Base-by-base conservation (phyloP, 2,113 vertebrate species). In the Pseudopipra pipra region DNA sequence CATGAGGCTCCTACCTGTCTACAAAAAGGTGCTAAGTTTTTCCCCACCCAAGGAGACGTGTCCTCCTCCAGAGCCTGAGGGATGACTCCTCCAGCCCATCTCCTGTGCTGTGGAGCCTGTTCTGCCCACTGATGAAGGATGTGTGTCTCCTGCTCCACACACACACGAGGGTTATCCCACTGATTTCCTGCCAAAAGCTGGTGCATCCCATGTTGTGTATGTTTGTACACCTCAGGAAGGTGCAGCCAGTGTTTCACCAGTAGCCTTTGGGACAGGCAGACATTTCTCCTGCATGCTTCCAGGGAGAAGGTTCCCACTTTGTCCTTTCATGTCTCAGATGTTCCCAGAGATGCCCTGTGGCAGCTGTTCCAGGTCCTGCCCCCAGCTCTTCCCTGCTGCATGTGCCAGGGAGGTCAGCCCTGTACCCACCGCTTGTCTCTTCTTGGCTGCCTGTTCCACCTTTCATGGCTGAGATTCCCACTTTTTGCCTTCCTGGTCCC, bases 131-230 rank as follows among this genome's bases (percentile, higher is more conserved):
- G 55, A 2, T 46, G 70, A 68, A 47, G 49, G 52, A 25, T 44
- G 8, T 58, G 47, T 43, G 27, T 25, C 65, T 59, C 43, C 46
- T 83, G 41, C 17, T n/a, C 24, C 37, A 2, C 44, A 2, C 16
- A 2, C 6, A 0, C 14, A 14, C 58, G 14, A 1, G 46, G 41
- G 31, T 59, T 30, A 16, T 73, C 52, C 43, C 22, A 0, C 65
- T 6, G 25, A 19, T 44, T 31, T n/a, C 55, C 55, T n/a, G 23
- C 65, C 16, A 0, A 2, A 28, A 35, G 31, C 17, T 0, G 1
- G 12, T 7, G 22, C 49, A 25, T 39, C 54, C 79, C 0, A 0
- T 0, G 0, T 5, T 8, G 21, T 12, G 20, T 0, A 6, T 52
- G 77, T 31, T 22, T 14, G 59, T 12, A 3, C 22, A 6, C 37